Evolutionary conservation across 2,113 vertebrate species (phyloP).

Genomic region (Pituophis catenifer): DNA sequence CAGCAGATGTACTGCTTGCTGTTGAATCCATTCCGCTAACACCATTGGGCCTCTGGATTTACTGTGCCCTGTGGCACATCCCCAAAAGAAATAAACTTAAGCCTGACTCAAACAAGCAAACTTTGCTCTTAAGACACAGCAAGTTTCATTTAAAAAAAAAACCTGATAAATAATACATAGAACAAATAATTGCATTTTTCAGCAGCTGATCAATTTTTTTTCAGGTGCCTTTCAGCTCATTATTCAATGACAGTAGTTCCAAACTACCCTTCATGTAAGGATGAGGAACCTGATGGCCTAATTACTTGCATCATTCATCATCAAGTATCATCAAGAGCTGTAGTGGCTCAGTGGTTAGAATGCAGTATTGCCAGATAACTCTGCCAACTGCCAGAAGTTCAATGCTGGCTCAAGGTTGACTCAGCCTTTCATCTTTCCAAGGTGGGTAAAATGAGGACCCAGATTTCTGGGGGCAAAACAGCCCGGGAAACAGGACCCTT

Average conservation of each 20-base stretch:
- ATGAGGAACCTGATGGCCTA: background rate
- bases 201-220: background rate
- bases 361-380: background rate
- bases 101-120: slow-evolving; percentile 27
- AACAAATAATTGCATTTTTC: background rate
- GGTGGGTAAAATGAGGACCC: background rate
- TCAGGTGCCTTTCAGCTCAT: background rate
- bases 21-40: slow-evolving; percentile 37
- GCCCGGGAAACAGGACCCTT: background rate
- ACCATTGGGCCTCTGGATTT: background rate
- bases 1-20: slow-evolving; percentile 24
- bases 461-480: background rate
- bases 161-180: background rate
- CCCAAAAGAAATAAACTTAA: slow-evolving; percentile 27
- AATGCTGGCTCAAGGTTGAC: background rate
- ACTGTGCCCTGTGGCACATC: slow-evolving; percentile 15
- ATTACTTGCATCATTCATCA: background rate
- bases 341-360: background rate
- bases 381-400: background rate
- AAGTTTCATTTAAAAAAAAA: background rate
- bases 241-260: background rate
- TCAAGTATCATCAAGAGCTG: background rate
- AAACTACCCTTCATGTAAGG: background rate
- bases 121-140: background rate
- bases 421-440: background rate